Base-by-base conservation (phyloP, 53 echinoderm and acorn worm species). In the Arbacia lixula region DNA sequence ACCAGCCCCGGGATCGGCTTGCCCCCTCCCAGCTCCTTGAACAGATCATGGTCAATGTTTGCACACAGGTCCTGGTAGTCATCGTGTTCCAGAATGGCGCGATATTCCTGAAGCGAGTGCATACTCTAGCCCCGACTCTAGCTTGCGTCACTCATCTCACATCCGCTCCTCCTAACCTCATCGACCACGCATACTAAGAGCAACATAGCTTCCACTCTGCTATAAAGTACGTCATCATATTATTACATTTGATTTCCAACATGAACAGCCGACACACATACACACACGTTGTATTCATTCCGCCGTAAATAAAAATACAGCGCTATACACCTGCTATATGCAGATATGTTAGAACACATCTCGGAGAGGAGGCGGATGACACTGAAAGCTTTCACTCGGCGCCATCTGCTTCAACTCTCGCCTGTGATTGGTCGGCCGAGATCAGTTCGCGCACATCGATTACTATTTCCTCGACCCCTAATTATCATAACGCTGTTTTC, bases 31-130 rank as follows among this genome's bases (percentile, higher is more conserved):
- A 81, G 22, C 3, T 63, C 24, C 64, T 81, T 81, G 38, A 77
- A 58, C 20, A 81, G 62, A 6, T 61, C 62, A 43, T 63, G 46
- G 51, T 81, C 82, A 63, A 3, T 81, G 33, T 81, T 81, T 64
- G 80, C 36, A 60, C 90, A 89, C 4, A 93, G 72, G 52, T 93
- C 93, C 30, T 85, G 51, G 54, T 93, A 93, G 43, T 93, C 87
- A 14, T 93, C 93, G 53, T 90, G 61, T 9, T 90, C 71, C 22
- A 93, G 66, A 28, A 93, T 93, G 16, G 75, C 87, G 6, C 93
- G 87, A 55, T 93, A 93, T 43, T 93, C 93, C 33, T 66, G 72
- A 6, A 85, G 34, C 0, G 88, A 79, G 49, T 68, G 66, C 53
- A 52, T 77, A 30, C 54, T 54, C 19, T 21, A 27, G 41, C 39